phyloP scores from a whole-genome alignment of 2,888 invertebrate genomes.

The Oxycera nigricornis region DNA sequence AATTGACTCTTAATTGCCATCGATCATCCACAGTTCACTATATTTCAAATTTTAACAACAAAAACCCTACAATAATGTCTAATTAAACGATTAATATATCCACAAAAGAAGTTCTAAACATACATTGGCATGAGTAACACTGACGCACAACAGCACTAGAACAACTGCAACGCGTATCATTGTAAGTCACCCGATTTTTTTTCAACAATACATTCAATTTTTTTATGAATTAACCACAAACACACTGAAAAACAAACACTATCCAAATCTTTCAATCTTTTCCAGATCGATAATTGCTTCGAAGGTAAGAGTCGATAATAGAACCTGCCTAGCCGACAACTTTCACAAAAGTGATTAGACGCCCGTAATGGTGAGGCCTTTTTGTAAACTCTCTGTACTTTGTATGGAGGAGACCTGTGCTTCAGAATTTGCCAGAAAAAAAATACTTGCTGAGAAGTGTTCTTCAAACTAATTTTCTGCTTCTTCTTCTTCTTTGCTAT shows the following conservation, averaged over 20 bases:
- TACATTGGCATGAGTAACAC: conserved; percentile 33
- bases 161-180: not conserved
- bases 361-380: not conserved
- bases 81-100: too few relatives aligned
- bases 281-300: too few relatives aligned
- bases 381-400: conserved; percentile 14
- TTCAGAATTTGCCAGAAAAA: not conserved
- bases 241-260: too few relatives aligned
- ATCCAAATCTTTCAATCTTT: too few relatives aligned
- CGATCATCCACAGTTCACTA: too few relatives aligned
- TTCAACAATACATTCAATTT: not conserved
- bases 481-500: conserved; percentile 1
- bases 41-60: too few relatives aligned
- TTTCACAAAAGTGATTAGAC: conserved; percentile 9
- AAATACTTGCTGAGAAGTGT: conserved; percentile 9
- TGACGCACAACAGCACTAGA: conserved; percentile 17
- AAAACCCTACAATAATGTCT: too few relatives aligned
- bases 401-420: not conserved
- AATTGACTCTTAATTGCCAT: too few relatives aligned
- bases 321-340: conserved; percentile 31
- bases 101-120: too few relatives aligned
- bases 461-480: not conserved
- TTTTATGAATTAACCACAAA: too few relatives aligned
- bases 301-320: not conserved
- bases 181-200: not conserved